phyloP scores from a whole-genome alignment of 2,797 vertebrate species.

The Agapornis canus region DNA sequence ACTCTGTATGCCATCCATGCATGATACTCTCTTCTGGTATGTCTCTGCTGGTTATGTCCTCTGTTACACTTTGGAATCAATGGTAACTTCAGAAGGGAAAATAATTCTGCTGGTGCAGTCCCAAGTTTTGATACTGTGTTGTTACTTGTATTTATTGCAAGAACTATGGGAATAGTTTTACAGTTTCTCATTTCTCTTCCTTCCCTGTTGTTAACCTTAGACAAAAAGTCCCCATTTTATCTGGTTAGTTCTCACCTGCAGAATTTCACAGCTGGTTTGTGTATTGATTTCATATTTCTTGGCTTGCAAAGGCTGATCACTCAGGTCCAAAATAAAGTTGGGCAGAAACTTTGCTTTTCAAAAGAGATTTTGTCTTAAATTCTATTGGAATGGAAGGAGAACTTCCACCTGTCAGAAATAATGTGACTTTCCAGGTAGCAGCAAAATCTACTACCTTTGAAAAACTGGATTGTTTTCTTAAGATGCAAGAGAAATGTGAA shows the following conservation, averaged over 20 bases:
- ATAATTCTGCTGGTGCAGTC: constrained; percentile 33
- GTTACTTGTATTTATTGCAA: constrained; percentile 31
- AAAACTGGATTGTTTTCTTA: constrained; percentile 43
- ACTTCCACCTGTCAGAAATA: neutral
- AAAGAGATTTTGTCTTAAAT: neutral
- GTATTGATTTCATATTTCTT: neutral
- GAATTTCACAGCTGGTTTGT: constrained; percentile 2
- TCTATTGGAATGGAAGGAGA: neutral
- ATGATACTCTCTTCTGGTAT: constrained; percentile 33
- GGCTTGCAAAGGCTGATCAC: constrained; percentile 18
- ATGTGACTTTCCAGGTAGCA: constrained; percentile 45
- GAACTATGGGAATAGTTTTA: neutral
- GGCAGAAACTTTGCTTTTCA: neutral
- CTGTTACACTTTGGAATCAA: neutral
- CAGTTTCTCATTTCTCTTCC: neutral
- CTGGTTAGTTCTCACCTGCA: constrained; percentile 17
- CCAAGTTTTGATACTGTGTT: neutral
- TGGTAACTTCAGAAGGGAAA: neutral
- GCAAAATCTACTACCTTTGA: constrained; percentile 4
- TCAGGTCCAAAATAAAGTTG: neutral
- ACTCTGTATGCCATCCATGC: neutral
- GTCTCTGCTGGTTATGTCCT: neutral
- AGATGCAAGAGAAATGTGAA: constrained; percentile 52
- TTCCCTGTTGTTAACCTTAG: neutral
- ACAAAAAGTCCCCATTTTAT: neutral